Base-by-base conservation (phyloP, 2,888 invertebrate species). In the Hydrotaea cyrtoneurina region DNA sequence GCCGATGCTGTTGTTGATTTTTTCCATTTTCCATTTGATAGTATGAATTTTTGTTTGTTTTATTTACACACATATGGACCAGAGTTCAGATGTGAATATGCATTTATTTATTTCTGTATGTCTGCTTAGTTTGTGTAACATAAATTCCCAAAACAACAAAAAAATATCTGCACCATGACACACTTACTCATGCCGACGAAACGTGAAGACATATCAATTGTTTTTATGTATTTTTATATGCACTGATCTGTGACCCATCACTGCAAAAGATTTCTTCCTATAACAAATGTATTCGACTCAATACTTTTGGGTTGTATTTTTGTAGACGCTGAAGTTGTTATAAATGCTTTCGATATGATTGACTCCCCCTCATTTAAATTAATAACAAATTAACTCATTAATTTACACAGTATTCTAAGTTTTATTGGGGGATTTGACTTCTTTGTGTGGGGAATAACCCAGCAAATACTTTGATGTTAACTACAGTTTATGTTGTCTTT, bases 381-480 rank as follows among this genome's bases (percentile, higher is more conserved):
- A 85, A 82, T 82, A 79, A 82, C 81, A 85, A 85, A 85, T 85
- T 85, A 85, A 82, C 81, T 76, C 81, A 85, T 85, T 85, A 82
- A 82, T 85, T 79, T 76, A 2, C 50, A 69, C 17, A 19, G 69
- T 46, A 46, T 69, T 46, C n/a, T 2, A 10, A 43, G 8, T 43
- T 23, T 46, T 69, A 43, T 69, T 69, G 69, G 43, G 46, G 43
- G n/a, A 62, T 31, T 62, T 46, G 13, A 46, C n/a, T 23, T 15
- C 62, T 4, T 5, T 69, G 69, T 3, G 19, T 15, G 13, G 13
- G 66, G 1, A 39, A n/a, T 62, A 69, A 69, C 46, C 69, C 69
- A 46, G 43, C 69, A 69, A 46, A 43, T 4, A 11, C 43, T 66
- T 66, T 31, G 2, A 43, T 43, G 7, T 31, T 31, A 31, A 7